Conservation (phyloP, 2,888 invertebrate genomes). For the Chymomyza amoena region DNA sequence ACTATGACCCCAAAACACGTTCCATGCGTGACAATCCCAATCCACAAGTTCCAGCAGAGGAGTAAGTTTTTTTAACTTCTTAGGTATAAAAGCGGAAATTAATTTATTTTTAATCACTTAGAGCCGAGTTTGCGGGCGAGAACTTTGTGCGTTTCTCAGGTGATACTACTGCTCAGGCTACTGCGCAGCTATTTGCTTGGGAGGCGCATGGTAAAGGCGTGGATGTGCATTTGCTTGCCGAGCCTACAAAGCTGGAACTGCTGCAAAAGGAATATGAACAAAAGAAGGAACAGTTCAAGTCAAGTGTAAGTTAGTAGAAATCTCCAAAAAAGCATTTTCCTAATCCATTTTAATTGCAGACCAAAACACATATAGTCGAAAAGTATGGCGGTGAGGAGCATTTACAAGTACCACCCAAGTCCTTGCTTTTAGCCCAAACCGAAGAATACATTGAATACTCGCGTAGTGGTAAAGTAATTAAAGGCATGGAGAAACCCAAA, state of each 20-base stretch:
- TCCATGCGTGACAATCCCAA: slow-evolving; percentile 99
- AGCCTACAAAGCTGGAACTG: slow-evolving; percentile 97
- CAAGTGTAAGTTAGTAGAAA: slow-evolving; percentile 73
- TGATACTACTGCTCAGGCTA: slow-evolving; percentile 93
- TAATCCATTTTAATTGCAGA: slow-evolving; percentile 78
- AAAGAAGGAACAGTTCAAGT: slow-evolving; percentile 94
- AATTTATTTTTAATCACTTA: slow-evolving; percentile 14
- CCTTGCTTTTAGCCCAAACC: slow-evolving; percentile 93
- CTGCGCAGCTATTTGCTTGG: slow-evolving; percentile 98
- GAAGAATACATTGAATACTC: slow-evolving; percentile 98
- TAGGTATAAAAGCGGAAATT: neutral
- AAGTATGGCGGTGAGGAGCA: slow-evolving; percentile 98
- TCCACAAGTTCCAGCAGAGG: slow-evolving; percentile 81
- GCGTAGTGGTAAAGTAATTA: slow-evolving; percentile 91
- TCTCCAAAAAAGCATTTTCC: neutral
- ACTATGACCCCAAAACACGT: slow-evolving; percentile 99
- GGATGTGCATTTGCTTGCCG: slow-evolving; percentile 96
- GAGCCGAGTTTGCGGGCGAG: slow-evolving; percentile 92
- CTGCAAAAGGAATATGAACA: slow-evolving; percentile 93
- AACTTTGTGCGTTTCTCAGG: slow-evolving; percentile 97
- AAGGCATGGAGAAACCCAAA: slow-evolving; percentile 92
- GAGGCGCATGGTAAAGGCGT: slow-evolving; percentile 95
- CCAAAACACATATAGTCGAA: slow-evolving; percentile 90
- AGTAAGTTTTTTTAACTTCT: slow-evolving; percentile 73
- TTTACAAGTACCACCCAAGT: slow-evolving; percentile 90